Conservation (phyloP, 2,888 invertebrate species). For the Embidobia sp. region DNA sequence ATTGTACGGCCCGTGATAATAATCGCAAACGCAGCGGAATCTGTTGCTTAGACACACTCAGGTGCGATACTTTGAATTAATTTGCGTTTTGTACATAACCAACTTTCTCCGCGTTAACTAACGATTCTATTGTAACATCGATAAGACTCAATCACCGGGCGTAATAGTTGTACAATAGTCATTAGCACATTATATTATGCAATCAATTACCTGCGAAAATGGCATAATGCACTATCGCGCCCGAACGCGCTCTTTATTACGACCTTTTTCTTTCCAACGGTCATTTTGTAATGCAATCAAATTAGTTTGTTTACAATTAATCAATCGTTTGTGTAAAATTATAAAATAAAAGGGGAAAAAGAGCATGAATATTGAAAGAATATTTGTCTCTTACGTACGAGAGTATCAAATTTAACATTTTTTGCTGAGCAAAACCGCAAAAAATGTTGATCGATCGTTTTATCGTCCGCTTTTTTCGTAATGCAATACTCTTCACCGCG, state of each 20-base stretch:
- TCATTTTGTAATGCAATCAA: constrained; percentile 15
- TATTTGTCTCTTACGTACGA: background rate
- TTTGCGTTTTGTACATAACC: constrained; percentile 50
- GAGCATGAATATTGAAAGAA: too few relatives aligned
- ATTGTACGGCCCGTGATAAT: constrained; percentile 22
- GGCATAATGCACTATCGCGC: constrained; percentile 24
- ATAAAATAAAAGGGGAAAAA: too few relatives aligned
- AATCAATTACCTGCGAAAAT: constrained; percentile 56
- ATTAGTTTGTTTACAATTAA: constrained; percentile 10
- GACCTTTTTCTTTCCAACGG: constrained; percentile 29
- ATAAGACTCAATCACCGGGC: constrained; percentile 51
- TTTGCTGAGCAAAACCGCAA: background rate
- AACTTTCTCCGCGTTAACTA: constrained; percentile 59
- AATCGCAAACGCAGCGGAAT: constrained; percentile 22
- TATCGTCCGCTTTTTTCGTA: background rate
- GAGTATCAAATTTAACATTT: too few relatives aligned
- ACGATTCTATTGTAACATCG: constrained; percentile 59
- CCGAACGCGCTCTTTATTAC: constrained; percentile 36
- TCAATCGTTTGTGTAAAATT: background rate
- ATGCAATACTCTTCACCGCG: constrained; percentile 1
- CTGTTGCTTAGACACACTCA: constrained; percentile 22
- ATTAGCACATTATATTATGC: constrained; percentile 57
- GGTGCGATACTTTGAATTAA: constrained; percentile 58
- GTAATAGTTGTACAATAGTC: constrained; percentile 55
- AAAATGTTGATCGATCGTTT: background rate